These are phyloP conservation scores for Nylanderia fulva DNA, from an alignment of 1,140 invertebrate species.

Conservation along the genomic window DNA sequence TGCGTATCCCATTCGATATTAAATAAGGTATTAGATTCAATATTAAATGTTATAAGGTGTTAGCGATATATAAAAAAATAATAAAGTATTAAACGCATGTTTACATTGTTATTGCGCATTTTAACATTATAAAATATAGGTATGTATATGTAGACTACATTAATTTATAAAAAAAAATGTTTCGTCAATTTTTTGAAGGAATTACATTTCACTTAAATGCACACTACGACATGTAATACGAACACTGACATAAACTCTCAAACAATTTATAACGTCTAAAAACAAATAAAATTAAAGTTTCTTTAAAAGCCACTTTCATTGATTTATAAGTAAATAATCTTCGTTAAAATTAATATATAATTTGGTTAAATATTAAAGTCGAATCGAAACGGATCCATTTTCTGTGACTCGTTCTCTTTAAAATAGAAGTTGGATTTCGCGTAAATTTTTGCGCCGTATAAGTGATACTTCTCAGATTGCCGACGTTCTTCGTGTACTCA, in stretches of 20 bases:
- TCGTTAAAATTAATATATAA: neutral
- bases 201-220: neutral
- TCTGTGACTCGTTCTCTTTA: neutral
- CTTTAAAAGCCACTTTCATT: neutral
- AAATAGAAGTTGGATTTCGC: constrained; percentile 6
- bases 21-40: neutral
- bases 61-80: too few species aligned
- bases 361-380: neutral
- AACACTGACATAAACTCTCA: neutral
- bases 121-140: neutral
- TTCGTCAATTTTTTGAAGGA: neutral
- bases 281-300: neutral
- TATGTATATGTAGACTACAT: neutral
- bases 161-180: neutral
- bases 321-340: neutral
- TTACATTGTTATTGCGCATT: neutral
- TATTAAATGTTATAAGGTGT: too few species aligned
- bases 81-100: neutral
- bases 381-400: neutral
- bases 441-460: constrained; percentile 36
- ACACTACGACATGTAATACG: neutral
- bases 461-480: constrained; percentile 58
- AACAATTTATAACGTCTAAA: neutral
- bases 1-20: neutral
- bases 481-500: neutral